Evolutionary conservation across 2,113 vertebrate species (phyloP).

Genomic region (Sander lucioperca): DNA sequence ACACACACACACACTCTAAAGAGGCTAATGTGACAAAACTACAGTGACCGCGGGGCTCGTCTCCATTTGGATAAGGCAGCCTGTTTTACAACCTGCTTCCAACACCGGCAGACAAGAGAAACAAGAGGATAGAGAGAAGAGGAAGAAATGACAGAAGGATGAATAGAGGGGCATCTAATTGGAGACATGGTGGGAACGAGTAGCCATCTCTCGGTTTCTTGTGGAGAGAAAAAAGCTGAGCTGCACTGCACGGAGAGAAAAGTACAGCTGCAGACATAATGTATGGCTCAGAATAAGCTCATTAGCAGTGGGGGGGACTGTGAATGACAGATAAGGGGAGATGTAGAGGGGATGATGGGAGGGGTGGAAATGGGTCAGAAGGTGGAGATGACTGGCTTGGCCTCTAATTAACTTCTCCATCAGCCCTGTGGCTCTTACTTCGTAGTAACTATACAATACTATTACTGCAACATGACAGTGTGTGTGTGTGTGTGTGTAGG

Average conservation of each 20-base stretch:
- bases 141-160: constrained; percentile 51
- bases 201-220: constrained; percentile 26
- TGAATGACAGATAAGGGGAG: constrained; percentile 63
- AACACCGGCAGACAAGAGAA: constrained; percentile 48
- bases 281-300: constrained; percentile 61
- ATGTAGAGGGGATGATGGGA: constrained; percentile 32
- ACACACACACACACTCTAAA: constrained; percentile 44
- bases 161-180: constrained; percentile 68
- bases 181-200: constrained; percentile 56
- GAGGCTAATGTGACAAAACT: constrained; percentile 73
- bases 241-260: background rate
- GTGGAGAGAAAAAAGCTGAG: background rate
- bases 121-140: constrained; percentile 51
- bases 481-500: background rate
- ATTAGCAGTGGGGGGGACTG: constrained; percentile 59
- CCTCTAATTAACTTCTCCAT: constrained; percentile 77
- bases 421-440: constrained; percentile 45
- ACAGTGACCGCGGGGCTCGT: constrained; percentile 55
- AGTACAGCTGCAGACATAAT: constrained; percentile 55
- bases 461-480: constrained; percentile 14
- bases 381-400: constrained; percentile 65
- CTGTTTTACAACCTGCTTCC: constrained; percentile 71
- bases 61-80: constrained; percentile 64
- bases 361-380: constrained; percentile 62
- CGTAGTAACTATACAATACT: constrained; percentile 19